Evolutionary conservation across 30 jellyfish, hydroid and myxozoan species (phyloP).

Genomic region (Aurelia sp.): DNA sequence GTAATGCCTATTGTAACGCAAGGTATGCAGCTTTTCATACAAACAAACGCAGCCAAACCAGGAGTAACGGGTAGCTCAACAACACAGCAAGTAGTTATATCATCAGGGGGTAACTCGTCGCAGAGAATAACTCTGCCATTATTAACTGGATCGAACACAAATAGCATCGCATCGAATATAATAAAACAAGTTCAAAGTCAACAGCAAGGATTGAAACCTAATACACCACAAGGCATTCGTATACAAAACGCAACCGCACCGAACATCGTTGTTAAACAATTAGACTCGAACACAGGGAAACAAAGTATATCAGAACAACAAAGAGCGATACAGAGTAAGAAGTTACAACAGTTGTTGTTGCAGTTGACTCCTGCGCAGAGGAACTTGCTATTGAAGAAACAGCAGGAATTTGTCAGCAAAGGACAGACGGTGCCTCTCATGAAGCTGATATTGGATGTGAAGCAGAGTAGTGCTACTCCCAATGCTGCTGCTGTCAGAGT

Average conservation of each 20-base stretch:
- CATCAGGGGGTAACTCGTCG: constrained; percentile 22
- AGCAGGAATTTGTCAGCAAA: constrained; percentile 60
- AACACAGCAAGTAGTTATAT: constrained; percentile 21
- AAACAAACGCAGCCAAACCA: constrained; percentile 37
- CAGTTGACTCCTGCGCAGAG: constrained; percentile 76
- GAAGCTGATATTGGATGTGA: constrained; percentile 47
- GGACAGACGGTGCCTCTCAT: constrained; percentile 66
- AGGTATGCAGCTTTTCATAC: constrained; percentile 57
- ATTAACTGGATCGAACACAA: constrained; percentile 5
- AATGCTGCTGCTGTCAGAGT: background rate
- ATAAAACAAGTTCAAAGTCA: constrained; percentile 33
- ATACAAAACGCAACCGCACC: constrained; percentile 53
- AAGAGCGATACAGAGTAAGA: constrained; percentile 42
- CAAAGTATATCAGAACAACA: constrained; percentile 46
- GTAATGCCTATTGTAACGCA: constrained; percentile 50
- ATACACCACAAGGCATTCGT: constrained; percentile 38
- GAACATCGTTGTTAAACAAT: constrained; percentile 41
- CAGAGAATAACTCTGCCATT: constrained; percentile 47
- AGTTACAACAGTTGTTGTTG: constrained; percentile 47
- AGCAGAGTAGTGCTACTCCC: constrained; percentile 22
- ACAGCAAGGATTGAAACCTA: constrained; percentile 10
- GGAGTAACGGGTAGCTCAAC: background rate
- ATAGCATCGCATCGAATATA: constrained; percentile 7
- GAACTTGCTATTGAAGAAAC: constrained; percentile 46
- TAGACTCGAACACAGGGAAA: constrained; percentile 21